phyloP scores from a whole-genome alignment of 2,888 invertebrate genomes.

The Phaonia tiefii region DNA sequence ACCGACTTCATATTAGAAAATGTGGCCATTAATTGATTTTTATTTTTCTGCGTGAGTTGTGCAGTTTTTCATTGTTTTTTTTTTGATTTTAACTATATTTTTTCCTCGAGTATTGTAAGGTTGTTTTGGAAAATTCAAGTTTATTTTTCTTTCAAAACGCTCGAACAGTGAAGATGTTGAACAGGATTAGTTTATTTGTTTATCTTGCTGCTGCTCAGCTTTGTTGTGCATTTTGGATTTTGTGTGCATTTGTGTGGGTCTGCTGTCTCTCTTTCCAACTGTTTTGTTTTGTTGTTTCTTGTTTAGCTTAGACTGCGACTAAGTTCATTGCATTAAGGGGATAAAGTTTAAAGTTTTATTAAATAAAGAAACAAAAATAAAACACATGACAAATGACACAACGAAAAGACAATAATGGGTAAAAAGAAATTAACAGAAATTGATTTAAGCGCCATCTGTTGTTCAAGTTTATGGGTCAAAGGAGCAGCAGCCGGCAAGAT shows the following conservation, averaged over 20 bases:
- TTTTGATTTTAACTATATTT: too few species aligned
- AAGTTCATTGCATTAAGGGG: slow-evolving; percentile 40
- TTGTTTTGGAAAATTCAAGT: slow-evolving; percentile 36
- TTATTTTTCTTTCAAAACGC: slow-evolving; percentile 1
- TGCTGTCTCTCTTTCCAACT: too few species aligned
- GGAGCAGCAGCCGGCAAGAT: neutral
- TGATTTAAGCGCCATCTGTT: slow-evolving; percentile 43
- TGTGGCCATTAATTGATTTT: too few species aligned
- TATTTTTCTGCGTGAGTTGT: too few species aligned
- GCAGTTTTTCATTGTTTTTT: too few species aligned
- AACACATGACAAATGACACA: slow-evolving; percentile 9
- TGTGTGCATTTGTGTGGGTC: too few species aligned
- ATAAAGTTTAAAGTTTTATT: slow-evolving; percentile 39
- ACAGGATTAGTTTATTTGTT: slow-evolving; percentile 30
- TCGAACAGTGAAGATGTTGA: slow-evolving; percentile 57
- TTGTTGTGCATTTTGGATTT: too few species aligned
- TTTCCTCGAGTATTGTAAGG: slow-evolving; percentile 14
- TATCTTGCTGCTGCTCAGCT: too few species aligned
- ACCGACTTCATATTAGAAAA: too few species aligned
- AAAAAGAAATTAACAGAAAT: neutral
- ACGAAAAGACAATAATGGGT: neutral
- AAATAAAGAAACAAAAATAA: neutral
- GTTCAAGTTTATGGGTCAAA: slow-evolving; percentile 20
- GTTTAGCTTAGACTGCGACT: neutral
- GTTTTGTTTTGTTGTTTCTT: neutral